Percentiles rank a stretch among this genome's conserved stretches.
Conservation (phyloP, 2,797 vertebrate species). For the Argyrosomus regius region DNA sequence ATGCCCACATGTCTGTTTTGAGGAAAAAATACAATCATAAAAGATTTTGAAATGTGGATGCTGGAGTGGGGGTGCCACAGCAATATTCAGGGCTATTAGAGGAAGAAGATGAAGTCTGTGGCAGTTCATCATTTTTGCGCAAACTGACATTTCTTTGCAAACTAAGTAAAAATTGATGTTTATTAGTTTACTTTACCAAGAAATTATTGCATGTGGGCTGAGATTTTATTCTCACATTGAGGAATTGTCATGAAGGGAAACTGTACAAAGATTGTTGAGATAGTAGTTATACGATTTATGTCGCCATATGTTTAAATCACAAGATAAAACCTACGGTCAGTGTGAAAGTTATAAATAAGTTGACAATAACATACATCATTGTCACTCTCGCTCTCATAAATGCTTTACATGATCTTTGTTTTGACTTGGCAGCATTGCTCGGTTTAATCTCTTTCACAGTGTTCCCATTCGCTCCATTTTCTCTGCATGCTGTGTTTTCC, state of each 20-base stretch:
- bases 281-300: constrained; percentile 4
- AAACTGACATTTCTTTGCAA: constrained; percentile 9
- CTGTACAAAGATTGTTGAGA: neutral
- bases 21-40: neutral
- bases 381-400: constrained; percentile 31
- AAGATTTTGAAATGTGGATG: neutral
- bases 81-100: constrained; percentile 8
- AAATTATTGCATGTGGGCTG: neutral
- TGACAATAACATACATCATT: constrained; percentile 32
- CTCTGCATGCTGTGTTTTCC: constrained; percentile 32
- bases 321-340: neutral
- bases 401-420: constrained; percentile 12
- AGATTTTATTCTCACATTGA: neutral
- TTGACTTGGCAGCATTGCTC: constrained; percentile 14
- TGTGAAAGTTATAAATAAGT: constrained; percentile 10
- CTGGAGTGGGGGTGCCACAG: neutral
- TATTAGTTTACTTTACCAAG: neutral
- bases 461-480: constrained; percentile 19
- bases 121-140: constrained; percentile 16
- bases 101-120: constrained; percentile 8
- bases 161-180: neutral
- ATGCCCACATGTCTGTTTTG: constrained; percentile 8
- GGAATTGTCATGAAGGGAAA: neutral
- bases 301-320: constrained; percentile 4
- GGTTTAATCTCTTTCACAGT: constrained; percentile 38